phyloP scores from a whole-genome alignment of 2,797 vertebrate species.

The Pantherophis alleghaniensis region DNA sequence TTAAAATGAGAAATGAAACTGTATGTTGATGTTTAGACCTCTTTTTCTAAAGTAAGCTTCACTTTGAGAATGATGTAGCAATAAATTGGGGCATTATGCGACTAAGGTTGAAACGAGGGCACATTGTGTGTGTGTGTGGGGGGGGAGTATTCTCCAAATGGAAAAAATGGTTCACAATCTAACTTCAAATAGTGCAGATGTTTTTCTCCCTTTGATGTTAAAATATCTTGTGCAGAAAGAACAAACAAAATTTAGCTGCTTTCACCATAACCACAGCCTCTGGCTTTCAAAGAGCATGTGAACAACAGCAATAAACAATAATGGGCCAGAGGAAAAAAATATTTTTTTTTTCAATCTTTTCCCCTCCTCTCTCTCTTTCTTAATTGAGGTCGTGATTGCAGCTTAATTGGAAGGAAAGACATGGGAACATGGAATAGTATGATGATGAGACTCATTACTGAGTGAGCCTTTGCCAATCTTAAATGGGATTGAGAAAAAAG shows the following conservation, averaged over 20 bases:
- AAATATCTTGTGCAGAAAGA: constrained; percentile 22
- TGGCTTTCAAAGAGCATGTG: background rate
- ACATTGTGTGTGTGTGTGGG: background rate
- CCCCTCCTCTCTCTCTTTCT: constrained; percentile 1
- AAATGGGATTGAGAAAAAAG: constrained; percentile 32
- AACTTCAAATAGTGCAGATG: constrained; percentile 4
- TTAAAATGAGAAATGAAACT: background rate
- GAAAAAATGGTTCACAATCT: constrained; percentile 38
- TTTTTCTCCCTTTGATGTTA: constrained; percentile 40
- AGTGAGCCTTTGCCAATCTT: constrained; percentile 25
- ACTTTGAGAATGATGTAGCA: constrained; percentile 28
- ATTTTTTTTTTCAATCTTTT: background rate
- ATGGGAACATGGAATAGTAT: background rate
- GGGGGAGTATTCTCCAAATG: background rate
- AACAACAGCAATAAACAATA: constrained; percentile 20
- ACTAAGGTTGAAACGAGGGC: constrained; percentile 32
- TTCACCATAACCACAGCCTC: background rate
- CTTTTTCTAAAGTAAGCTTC: constrained; percentile 30
- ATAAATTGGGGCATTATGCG: constrained; percentile 26
- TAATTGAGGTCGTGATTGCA: constrained; percentile 23
- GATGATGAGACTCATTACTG: constrained; percentile 3
- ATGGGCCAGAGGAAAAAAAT: background rate
- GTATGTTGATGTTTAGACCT: background rate
- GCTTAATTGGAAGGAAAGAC: constrained; percentile 40
- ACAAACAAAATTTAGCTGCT: background rate